A percentile compares a stretch with the other conserved stretches of the same genome.
Evolutionary conservation across 1,140 invertebrate genomes (phyloP).

Genomic region (Goniozus legneri): DNA sequence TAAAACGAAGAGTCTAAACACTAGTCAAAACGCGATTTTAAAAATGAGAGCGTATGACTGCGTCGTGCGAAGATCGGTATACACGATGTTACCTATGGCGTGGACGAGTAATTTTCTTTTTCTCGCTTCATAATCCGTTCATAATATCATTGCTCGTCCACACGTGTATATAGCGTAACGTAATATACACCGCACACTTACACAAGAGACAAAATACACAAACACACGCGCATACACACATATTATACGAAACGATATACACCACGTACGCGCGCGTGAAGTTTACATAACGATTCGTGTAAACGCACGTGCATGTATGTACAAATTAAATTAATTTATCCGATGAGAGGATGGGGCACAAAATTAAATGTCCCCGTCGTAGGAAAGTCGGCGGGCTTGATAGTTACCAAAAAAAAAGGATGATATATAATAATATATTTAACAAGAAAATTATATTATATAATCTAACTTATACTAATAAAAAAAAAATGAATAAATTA

Average conservation of each 20-base stretch:
- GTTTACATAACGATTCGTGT: neutral
- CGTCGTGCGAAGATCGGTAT: conserved; percentile 5
- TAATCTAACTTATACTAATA: conserved; percentile 14
- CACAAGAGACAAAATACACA: conserved; percentile 11
- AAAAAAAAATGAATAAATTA: conserved; percentile 16
- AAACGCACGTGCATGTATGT: conserved; percentile 6
- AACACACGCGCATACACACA: conserved; percentile 6
- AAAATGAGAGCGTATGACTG: neutral
- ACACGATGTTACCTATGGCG: conserved; percentile 27
- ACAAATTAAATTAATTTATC: conserved; percentile 11
- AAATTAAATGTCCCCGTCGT: conserved; percentile 10
- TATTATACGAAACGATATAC: conserved; percentile 6
- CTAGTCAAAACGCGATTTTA: conserved; percentile 5
- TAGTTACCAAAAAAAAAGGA: conserved; percentile 23
- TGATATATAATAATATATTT: conserved; percentile 20
- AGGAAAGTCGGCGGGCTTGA: conserved; percentile 13
- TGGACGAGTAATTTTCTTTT: conserved; percentile 20
- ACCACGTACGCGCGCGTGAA: conserved; percentile 4
- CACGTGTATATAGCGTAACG: conserved; percentile 9
- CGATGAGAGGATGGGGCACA: conserved; percentile 3
- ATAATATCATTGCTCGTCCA: conserved; percentile 21
- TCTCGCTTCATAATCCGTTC: conserved; percentile 22
- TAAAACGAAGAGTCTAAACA: conserved; percentile 20
- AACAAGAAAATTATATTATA: conserved; percentile 3
- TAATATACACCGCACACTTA: conserved; percentile 10